Evolutionary conservation across 37 sponge, comb jelly and placozoan species (phyloP), one percentile per base, ranked within the genome.

Genomic region (Halichondria panicea): DNA sequence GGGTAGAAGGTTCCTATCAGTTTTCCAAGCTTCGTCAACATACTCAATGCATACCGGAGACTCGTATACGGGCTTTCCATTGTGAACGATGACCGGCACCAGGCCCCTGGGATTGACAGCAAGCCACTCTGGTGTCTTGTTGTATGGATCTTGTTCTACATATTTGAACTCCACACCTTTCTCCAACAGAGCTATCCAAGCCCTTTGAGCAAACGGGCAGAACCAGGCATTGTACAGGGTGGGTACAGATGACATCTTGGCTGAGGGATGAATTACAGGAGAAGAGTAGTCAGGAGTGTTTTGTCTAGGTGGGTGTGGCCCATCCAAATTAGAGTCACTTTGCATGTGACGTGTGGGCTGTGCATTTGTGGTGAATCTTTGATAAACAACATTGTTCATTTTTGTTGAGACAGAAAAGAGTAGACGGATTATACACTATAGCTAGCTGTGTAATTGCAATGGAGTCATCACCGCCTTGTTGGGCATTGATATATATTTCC

Each of bases 131-230:
- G 78, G 68, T 2, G 78, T 65, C 38, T 77, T 77, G 55, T 65
- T 66, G 68, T 67, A 77, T 4, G 78, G 78, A 30, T 77, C 78
- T 19, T 57, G 59, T 38, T 77, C 78, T 0, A 77, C 56, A 56
- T 77, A 77, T 12, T 65, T 56, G 27, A 77, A 77, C 38, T 77
- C 41, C 1, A 65, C 68, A 1, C 67, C 67, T 27, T 77, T 77
- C 40, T 52, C 67, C 8, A 77, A 38, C 38, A 77, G 55, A 33
- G 67, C 66, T 1, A 77, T 53, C 78, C 78, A 77, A 4, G 78
- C 68, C 18, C 78, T 66, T 56, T 77, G 78, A 52, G 78, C 78
- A 66, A 66, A 77, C 32, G 78, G 78, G 38, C 78, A 77, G 36
- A 67, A 77, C 78, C 78, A 77, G 15, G 78, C 66, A n/a, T 32